These are phyloP conservation scores for Gryllus longicercus DNA, from an alignment of 2,888 invertebrate species.

Conservation along the genomic window DNA sequence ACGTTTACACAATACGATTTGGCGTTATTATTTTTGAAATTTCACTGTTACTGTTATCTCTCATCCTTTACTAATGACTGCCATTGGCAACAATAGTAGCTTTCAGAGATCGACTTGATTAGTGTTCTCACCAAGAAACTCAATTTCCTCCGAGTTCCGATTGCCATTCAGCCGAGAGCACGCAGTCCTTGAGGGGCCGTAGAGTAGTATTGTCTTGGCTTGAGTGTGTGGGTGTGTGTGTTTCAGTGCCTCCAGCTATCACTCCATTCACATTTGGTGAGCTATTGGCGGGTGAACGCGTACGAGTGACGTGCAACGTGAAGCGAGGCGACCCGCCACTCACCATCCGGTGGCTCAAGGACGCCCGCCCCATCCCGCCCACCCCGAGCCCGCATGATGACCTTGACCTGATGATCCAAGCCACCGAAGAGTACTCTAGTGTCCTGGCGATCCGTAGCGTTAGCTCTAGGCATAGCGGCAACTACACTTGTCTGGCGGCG, in stretches of 20 bases:
- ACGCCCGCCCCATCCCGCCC: conserved; percentile 37
- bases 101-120: no score
- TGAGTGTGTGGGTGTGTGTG: conserved; percentile 33
- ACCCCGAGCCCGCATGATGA: conserved; percentile 35
- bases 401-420: conserved; percentile 38
- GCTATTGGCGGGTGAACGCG: conserved; percentile 48
- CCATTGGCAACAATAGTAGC: no score
- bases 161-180: background rate
- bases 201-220: conserved; percentile 18
- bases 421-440: conserved; percentile 38
- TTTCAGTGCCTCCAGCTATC: conserved; percentile 48
- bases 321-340: conserved; percentile 45
- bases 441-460: conserved; percentile 39
- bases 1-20: no score
- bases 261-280: conserved; percentile 55
- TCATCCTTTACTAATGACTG: no score
- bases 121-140: no score
- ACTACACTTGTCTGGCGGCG: conserved; percentile 58
- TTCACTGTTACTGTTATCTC: no score
- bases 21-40: no score
- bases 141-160: background rate
- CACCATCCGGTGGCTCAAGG: conserved; percentile 47
- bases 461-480: conserved; percentile 49
- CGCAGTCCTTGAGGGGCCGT: background rate
- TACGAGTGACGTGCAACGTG: conserved; percentile 46